phyloP scores from a whole-genome alignment of 2,113 vertebrate genomes.

The Vulpes lagopus region DNA sequence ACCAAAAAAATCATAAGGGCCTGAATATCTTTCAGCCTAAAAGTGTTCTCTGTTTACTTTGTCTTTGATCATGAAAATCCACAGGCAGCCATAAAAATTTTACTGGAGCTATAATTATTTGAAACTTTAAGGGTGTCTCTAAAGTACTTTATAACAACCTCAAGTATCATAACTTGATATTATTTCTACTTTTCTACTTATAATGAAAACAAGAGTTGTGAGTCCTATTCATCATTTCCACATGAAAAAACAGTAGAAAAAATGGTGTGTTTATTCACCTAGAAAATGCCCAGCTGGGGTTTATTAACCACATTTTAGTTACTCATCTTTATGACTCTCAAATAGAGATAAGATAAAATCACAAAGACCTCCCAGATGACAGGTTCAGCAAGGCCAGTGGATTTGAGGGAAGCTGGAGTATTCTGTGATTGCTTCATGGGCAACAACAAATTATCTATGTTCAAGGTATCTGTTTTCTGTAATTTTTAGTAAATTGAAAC shows the following conservation, averaged over 20 bases:
- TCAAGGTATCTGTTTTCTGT: neutral
- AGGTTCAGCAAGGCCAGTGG: neutral
- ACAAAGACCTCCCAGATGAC: constrained; percentile 70
- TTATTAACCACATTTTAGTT: constrained; percentile 76
- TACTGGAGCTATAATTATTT: constrained; percentile 74
- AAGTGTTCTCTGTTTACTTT: constrained; percentile 84
- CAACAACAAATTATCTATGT: neutral
- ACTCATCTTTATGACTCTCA: constrained; percentile 78
- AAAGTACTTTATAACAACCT: constrained; percentile 77
- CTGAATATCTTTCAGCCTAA: constrained; percentile 77
- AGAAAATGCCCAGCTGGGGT: constrained; percentile 79
- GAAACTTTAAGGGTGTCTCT: constrained; percentile 81
- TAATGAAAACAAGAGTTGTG: constrained; percentile 77
- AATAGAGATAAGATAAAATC: constrained; percentile 79
- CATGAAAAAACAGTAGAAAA: constrained; percentile 80
- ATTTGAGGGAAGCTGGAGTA: neutral
- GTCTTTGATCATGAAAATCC: constrained; percentile 81
- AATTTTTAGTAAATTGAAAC: neutral
- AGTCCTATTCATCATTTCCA: constrained; percentile 81
- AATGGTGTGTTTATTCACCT: constrained; percentile 73
- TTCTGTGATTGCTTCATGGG: neutral
- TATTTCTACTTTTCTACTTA: constrained; percentile 82
- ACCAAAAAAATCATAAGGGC: constrained; percentile 49
- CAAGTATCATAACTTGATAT: constrained; percentile 80
- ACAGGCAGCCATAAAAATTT: constrained; percentile 81